phyloP scores from a whole-genome alignment of 2,797 vertebrate genomes.

The Oreochromis grahami region DNA sequence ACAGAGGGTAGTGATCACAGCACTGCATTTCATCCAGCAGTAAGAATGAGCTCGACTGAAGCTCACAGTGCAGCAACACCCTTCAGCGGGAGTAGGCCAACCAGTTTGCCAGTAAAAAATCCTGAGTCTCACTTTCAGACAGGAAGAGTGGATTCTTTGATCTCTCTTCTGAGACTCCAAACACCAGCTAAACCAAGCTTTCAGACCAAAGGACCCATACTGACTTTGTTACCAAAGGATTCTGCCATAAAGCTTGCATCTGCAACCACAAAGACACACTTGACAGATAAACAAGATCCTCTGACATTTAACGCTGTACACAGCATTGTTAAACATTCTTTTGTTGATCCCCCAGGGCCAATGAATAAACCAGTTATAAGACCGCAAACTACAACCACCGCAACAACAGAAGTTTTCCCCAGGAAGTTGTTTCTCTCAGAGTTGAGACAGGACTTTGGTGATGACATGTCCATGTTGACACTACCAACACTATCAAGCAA shows the following conservation, averaged over 20 bases:
- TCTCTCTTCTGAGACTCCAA: conserved; percentile 12
- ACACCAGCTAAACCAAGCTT: background rate
- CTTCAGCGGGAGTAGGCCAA: background rate
- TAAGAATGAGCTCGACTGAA: conserved; percentile 10
- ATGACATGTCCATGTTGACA: background rate
- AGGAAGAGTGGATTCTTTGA: conserved; percentile 31
- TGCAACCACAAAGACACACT: background rate
- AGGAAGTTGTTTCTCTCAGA: background rate
- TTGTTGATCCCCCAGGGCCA: background rate
- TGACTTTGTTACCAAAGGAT: conserved; percentile 11
- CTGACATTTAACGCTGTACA: background rate
- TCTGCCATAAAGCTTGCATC: conserved; percentile 1
- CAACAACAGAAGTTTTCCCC: background rate
- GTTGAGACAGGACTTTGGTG: background rate
- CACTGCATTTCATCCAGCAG: conserved; percentile 17
- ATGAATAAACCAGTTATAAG: background rate
- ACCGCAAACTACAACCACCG: background rate
- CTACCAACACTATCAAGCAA: background rate
- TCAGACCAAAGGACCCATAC: background rate
- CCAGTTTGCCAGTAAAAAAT: conserved; percentile 9
- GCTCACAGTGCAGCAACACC: background rate
- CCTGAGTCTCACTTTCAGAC: conserved; percentile 5
- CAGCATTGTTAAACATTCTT: conserved; percentile 10
- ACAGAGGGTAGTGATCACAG: conserved; percentile 12
- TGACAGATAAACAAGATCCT: background rate